These are phyloP conservation scores for Ammodytes marinus DNA, from an alignment of 2,113 vertebrate species.

Conservation along the genomic window DNA sequence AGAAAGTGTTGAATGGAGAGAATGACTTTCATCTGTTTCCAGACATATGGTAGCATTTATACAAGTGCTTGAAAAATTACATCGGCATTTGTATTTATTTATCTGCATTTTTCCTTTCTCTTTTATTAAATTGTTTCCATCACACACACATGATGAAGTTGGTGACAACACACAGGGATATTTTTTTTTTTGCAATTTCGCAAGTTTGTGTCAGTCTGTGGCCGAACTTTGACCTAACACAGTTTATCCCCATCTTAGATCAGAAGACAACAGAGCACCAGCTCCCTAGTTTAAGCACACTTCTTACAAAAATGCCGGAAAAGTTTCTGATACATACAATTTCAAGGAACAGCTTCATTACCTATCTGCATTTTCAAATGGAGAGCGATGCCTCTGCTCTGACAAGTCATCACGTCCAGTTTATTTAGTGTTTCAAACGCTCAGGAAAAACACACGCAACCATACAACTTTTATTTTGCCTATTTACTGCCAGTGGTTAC, in stretches of 20 bases:
- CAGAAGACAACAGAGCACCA: neutral
- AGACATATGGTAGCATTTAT: constrained; percentile 82
- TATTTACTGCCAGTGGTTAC: neutral
- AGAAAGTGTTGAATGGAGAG: constrained; percentile 59
- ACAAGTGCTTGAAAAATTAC: constrained; percentile 75
- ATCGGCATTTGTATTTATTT: constrained; percentile 75
- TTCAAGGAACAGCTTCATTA: constrained; percentile 10
- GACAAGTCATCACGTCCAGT: constrained; percentile 4
- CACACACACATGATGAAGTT: constrained; percentile 52
- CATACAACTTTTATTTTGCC: constrained; percentile 27
- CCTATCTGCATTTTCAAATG: constrained; percentile 10
- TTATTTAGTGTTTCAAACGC: neutral
- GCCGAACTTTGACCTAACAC: neutral
- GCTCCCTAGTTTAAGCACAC: neutral
- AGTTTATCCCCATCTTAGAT: constrained; percentile 7
- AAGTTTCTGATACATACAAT: neutral
- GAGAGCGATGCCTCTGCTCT: neutral
- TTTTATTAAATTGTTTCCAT: constrained; percentile 79
- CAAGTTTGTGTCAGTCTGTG: neutral
- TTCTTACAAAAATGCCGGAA: constrained; percentile 6
- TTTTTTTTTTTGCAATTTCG: constrained; percentile 50
- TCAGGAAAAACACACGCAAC: constrained; percentile 34
- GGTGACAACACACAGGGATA: constrained; percentile 21
- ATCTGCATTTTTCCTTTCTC: constrained; percentile 60
- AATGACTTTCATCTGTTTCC: constrained; percentile 72